A percentile compares a stretch with the other conserved stretches of the same genome.
These are phyloP conservation scores for Microcaecilia unicolor DNA, from an alignment of 2,797 vertebrate species.

Conservation along the genomic window DNA sequence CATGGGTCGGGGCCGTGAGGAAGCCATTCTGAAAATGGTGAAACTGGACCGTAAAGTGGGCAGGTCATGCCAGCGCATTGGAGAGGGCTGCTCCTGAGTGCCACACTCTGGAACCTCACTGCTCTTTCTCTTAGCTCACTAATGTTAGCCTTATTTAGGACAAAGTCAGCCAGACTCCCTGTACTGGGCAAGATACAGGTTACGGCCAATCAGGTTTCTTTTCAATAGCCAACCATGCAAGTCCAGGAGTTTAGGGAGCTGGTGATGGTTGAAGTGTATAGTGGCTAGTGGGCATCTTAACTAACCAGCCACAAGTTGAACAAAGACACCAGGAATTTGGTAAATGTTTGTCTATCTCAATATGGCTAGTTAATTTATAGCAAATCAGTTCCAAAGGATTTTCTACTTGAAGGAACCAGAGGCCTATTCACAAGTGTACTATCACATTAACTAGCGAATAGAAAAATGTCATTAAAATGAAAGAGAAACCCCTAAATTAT, in stretches of 20 bases:
- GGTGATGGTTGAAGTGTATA: slow-evolving; percentile 63
- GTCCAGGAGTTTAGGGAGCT: slow-evolving; percentile 68
- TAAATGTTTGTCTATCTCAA: slow-evolving; percentile 60
- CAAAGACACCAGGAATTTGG: slow-evolving; percentile 58
- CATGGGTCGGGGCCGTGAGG: slow-evolving; percentile 85
- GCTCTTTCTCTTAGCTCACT: slow-evolving; percentile 74
- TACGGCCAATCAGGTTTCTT: slow-evolving; percentile 63
- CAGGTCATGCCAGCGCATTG: slow-evolving; percentile 90
- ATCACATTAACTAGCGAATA: no score
- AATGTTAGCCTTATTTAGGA: slow-evolving; percentile 80
- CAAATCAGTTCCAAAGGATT: slow-evolving; percentile 47
- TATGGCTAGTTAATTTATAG: slow-evolving; percentile 66
- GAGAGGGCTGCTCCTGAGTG: slow-evolving; percentile 85
- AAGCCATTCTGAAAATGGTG: slow-evolving; percentile 95
- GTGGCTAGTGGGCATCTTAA: slow-evolving; percentile 68
- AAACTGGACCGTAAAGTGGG: slow-evolving; percentile 96
- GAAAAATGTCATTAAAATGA: no score
- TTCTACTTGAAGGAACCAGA: slow-evolving; percentile 60
- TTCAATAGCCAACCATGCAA: slow-evolving; percentile 63
- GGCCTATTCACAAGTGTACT: no score
- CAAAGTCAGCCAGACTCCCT: slow-evolving; percentile 73
- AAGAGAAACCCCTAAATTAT: no score
- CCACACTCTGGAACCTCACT: slow-evolving; percentile 57
- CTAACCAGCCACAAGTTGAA: no score
- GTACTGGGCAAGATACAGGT: slow-evolving; percentile 72